Percentiles rank a stretch among this genome's conserved stretches.
Evolutionary conservation across 2,888 invertebrate species (phyloP).

Genomic region (Cistogaster globosa): DNA sequence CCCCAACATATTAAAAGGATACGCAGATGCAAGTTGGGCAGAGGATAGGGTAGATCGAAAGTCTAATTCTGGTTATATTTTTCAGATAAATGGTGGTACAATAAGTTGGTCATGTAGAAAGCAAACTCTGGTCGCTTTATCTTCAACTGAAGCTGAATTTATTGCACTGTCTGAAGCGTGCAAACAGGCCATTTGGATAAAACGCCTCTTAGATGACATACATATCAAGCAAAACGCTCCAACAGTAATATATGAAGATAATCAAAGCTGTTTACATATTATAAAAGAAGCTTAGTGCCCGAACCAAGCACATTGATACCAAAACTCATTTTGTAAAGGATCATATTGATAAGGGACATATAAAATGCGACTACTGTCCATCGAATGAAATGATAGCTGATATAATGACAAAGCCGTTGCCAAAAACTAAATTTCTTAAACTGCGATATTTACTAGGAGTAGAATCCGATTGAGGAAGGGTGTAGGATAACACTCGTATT

Average conservation of each 20-base stretch:
- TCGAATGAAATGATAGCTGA: too few species aligned
- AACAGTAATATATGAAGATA: constrained; percentile 13
- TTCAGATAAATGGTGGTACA: too few species aligned
- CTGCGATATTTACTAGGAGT: background rate
- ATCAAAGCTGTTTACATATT: constrained; percentile 15
- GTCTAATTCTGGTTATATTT: background rate
- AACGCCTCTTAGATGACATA: background rate
- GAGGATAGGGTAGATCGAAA: background rate
- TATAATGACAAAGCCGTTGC: too few species aligned
- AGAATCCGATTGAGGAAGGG: background rate
- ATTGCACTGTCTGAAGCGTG: constrained; percentile 1
- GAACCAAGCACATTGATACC: constrained; percentile 26
- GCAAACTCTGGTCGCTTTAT: too few species aligned
- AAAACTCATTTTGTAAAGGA: constrained; percentile 11
- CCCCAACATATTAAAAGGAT: too few species aligned
- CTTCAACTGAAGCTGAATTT: too few species aligned
- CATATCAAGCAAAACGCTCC: background rate
- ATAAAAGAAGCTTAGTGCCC: constrained; percentile 11
- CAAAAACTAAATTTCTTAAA: background rate
- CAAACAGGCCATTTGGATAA: constrained; percentile 23
- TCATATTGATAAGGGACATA: background rate
- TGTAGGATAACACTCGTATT: constrained; percentile 6
- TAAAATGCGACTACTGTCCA: too few species aligned
- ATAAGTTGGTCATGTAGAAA: too few species aligned
- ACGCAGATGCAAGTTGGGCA: too few species aligned